A percentile compares a stretch with the other conserved stretches of the same genome.
phyloP scores from a whole-genome alignment of 2,888 invertebrate species.

The Caenorhabditis sp. region DNA sequence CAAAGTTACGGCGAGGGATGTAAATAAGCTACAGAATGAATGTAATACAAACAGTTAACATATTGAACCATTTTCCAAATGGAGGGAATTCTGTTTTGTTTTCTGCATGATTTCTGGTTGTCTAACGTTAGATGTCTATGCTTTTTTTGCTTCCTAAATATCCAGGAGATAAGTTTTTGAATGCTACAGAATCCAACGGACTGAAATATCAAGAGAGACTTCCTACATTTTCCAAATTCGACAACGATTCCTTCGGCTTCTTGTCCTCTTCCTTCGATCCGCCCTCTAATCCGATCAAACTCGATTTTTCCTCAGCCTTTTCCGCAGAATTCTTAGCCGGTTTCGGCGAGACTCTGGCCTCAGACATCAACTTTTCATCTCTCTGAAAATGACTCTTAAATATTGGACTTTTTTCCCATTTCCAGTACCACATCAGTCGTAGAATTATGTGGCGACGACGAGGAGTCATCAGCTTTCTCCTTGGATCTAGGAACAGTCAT shows the following conservation, averaged over 20 bases:
- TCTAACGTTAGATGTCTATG: too few relatives aligned
- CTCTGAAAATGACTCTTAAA: neutral
- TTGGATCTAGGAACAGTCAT: conserved; percentile 34
- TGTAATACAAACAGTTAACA: too few relatives aligned
- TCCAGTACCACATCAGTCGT: conserved; percentile 3
- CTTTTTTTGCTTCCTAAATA: too few relatives aligned
- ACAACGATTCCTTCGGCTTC: neutral
- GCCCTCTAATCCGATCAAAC: neutral
- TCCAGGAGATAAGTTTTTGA: too few relatives aligned
- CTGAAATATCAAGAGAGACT: too few relatives aligned
- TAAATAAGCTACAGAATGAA: too few relatives aligned
- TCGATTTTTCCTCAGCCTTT: neutral
- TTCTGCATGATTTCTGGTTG: too few relatives aligned
- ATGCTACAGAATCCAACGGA: too few relatives aligned
- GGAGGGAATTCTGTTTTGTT: too few relatives aligned
- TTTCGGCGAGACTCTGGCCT: conserved; percentile 20
- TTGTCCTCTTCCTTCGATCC: conserved; percentile 22
- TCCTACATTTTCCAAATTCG: conserved; percentile 14
- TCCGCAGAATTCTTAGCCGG: conserved; percentile 4
- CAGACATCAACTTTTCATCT: neutral
- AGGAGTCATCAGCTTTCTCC: neutral
- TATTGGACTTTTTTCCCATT: too few relatives aligned
- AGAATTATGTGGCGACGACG: conserved; percentile 4
- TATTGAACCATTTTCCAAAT: too few relatives aligned
- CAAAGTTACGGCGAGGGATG: too few relatives aligned